Evolutionary conservation across 1,140 invertebrate species (phyloP).

Genomic region (Dufourea novaeangliae): DNA sequence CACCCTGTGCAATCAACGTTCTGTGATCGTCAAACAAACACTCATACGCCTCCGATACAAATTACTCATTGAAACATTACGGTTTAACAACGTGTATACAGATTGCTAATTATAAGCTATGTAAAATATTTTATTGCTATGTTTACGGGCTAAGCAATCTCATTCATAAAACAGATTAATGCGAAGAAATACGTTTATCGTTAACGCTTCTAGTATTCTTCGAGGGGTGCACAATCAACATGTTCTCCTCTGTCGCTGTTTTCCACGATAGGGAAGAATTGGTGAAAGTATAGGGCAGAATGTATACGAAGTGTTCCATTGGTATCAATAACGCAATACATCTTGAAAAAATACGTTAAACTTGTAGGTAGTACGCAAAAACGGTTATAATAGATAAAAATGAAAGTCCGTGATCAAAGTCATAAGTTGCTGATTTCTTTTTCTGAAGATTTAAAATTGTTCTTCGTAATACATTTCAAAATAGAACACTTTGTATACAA

Average conservation of each 20-base stretch:
- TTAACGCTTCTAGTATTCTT: conserved; percentile 31
- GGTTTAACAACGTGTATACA: conserved; percentile 26
- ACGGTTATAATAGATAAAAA: too few relatives aligned
- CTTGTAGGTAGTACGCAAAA: too few relatives aligned
- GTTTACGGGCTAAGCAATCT: conserved; percentile 17
- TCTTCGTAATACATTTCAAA: neutral
- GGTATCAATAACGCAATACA: neutral
- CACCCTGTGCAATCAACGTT: neutral
- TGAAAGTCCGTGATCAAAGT: too few relatives aligned
- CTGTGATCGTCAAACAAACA: conserved; percentile 15
- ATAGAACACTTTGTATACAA: neutral
- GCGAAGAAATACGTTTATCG: conserved; percentile 33
- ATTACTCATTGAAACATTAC: conserved; percentile 2
- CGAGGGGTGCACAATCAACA: neutral
- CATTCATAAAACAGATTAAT: conserved; percentile 20
- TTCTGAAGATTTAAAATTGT: too few relatives aligned
- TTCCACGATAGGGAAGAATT: neutral
- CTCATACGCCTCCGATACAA: neutral
- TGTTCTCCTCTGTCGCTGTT: neutral
- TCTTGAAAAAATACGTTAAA: neutral
- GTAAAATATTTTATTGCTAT: conserved; percentile 47
- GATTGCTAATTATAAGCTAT: neutral
- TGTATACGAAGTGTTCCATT: neutral
- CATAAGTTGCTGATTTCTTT: too few relatives aligned
- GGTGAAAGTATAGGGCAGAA: neutral